A percentile compares a stretch with the other conserved stretches of the same genome.
Conservation (phyloP, 2,888 invertebrate species). For the Caenorhabditis sp. region DNA sequence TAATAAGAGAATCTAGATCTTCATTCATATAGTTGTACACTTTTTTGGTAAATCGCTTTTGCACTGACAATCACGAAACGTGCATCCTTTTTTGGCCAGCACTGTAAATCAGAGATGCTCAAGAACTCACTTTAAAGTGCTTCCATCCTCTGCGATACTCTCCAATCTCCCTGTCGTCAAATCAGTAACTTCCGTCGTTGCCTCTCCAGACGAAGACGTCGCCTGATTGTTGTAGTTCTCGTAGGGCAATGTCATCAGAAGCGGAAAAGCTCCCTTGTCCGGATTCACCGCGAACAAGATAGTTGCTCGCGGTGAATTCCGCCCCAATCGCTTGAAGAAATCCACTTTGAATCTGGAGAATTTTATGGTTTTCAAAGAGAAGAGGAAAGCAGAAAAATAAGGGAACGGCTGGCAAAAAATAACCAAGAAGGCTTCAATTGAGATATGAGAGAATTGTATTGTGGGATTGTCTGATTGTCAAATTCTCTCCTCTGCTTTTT, state of each 20-base stretch:
- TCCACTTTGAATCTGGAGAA: constrained; percentile 47
- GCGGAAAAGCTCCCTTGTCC: constrained; percentile 66
- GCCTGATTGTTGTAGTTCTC: constrained; percentile 58
- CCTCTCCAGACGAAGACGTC: constrained; percentile 33
- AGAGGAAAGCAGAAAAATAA: background rate
- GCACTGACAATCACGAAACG: too few relatives aligned
- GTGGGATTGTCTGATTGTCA: constrained; percentile 25
- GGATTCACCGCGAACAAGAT: constrained; percentile 66
- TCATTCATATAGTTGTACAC: too few relatives aligned
- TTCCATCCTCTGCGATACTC: constrained; percentile 24
- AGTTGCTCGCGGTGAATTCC: constrained; percentile 64
- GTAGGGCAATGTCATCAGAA: constrained; percentile 67
- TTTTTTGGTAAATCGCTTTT: too few relatives aligned
- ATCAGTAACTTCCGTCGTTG: constrained; percentile 11
- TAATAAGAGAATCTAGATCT: too few relatives aligned
- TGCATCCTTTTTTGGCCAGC: too few relatives aligned
- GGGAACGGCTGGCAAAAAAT: background rate
- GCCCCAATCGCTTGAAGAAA: constrained; percentile 37
- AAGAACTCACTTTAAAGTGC: constrained; percentile 40
- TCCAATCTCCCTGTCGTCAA: constrained; percentile 3
- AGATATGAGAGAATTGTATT: constrained; percentile 21
- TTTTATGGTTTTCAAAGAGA: background rate
- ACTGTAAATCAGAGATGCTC: too few relatives aligned
- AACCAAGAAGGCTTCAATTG: constrained; percentile 12
- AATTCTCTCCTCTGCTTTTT: constrained; percentile 11